phyloP scores from a whole-genome alignment of 1,140 invertebrate species.

The Mizuhopecten yessoensis region DNA sequence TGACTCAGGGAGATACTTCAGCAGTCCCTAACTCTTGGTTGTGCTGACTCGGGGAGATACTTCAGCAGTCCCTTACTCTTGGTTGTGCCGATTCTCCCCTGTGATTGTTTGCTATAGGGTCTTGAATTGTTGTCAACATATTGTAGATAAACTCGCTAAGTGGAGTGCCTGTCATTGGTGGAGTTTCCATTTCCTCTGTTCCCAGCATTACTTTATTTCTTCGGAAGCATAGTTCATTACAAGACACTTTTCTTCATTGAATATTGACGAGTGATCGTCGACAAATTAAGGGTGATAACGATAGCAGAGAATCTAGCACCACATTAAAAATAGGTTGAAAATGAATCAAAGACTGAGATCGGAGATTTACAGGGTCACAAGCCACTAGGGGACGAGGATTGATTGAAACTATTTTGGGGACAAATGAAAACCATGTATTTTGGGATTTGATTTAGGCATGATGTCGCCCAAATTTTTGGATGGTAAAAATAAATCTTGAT shows the following conservation, averaged over 20 bases:
- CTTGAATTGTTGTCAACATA: too few species aligned
- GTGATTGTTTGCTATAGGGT: too few species aligned
- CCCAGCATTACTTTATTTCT: neutral
- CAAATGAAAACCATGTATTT: neutral
- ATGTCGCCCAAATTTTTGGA: neutral
- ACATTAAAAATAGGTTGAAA: neutral
- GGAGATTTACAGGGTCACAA: neutral
- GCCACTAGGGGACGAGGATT: neutral
- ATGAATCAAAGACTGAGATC: neutral
- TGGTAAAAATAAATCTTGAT: neutral
- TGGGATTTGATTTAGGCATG: neutral
- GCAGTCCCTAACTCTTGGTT: too few species aligned
- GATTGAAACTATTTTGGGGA: neutral
- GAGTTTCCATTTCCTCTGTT: conserved; percentile 4
- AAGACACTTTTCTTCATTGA: conserved; percentile 33
- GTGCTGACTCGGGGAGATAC: too few species aligned
- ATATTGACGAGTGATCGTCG: neutral
- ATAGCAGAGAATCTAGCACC: neutral
- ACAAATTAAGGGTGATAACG: neutral
- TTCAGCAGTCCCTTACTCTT: too few species aligned
- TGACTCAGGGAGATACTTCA: too few species aligned
- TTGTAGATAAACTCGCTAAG: neutral
- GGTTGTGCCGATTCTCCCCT: too few species aligned
- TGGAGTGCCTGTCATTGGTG: neutral
- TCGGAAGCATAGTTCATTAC: conserved; percentile 21